These are phyloP conservation scores for Mustela lutreola DNA, from an alignment of 2,113 vertebrate genomes.

Conservation along the genomic window DNA sequence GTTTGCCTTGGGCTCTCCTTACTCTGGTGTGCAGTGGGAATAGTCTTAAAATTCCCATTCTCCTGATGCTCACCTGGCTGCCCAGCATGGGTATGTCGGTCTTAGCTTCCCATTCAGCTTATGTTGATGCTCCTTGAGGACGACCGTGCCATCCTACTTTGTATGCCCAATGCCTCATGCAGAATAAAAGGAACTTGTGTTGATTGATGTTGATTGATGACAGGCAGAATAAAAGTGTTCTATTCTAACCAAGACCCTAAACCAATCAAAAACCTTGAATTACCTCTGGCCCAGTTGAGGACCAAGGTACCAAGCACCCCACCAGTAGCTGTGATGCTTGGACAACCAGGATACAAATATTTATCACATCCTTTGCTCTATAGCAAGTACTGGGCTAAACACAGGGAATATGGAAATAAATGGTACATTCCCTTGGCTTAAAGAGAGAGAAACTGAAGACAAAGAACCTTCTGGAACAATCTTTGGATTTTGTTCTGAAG, in stretches of 20 bases:
- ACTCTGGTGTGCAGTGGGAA: neutral
- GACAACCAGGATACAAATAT: neutral
- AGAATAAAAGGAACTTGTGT: neutral
- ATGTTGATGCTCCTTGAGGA: neutral
- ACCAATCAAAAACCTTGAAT: neutral
- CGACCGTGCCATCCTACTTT: neutral
- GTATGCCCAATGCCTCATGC: neutral
- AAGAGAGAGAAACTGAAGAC: neutral
- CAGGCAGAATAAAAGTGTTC: neutral
- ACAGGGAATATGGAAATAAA: neutral
- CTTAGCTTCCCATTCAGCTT: neutral
- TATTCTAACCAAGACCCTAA: neutral
- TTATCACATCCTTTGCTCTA: neutral
- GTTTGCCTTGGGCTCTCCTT: neutral
- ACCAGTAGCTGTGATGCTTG: neutral
- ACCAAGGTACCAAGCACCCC: neutral
- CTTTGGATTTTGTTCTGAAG: neutral
- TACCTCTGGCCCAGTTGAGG: neutral
- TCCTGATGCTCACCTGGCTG: neutral
- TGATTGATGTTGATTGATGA: neutral
- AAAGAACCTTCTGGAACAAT: neutral
- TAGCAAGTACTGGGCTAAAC: neutral
- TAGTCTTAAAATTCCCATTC: neutral
- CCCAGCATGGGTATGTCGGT: fast-evolving
- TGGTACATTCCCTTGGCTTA: neutral